A percentile compares a stretch with the other conserved stretches of the same genome.
phyloP scores from a whole-genome alignment of 1,140 invertebrate genomes.

The Panonychus citri region DNA sequence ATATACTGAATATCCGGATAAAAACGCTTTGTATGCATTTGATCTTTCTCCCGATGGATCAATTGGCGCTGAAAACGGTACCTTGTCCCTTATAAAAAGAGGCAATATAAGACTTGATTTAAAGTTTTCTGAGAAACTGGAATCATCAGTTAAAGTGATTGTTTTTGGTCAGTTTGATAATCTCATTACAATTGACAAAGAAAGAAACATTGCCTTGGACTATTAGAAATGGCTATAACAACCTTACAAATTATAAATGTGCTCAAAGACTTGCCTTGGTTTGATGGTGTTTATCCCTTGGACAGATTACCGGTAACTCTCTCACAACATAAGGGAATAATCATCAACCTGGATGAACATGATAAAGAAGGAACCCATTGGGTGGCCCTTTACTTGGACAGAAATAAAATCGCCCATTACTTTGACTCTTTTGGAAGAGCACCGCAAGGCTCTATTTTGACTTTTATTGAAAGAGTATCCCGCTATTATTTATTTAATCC shows the following conservation, averaged over 20 bases:
- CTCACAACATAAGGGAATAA: not conserved
- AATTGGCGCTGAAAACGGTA: not conserved
- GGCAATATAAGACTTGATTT: not conserved
- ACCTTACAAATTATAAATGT: not conserved
- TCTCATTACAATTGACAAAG: not conserved
- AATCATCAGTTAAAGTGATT: not conserved
- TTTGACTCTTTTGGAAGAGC: not conserved
- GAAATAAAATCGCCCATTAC: not conserved
- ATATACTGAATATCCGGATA: not conserved
- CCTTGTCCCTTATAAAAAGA: not conserved
- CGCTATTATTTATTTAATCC: not conserved
- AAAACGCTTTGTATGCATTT: not conserved
- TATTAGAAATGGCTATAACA: not conserved
- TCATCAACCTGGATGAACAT: not conserved
- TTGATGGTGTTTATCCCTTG: not conserved
- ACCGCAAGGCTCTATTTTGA: not conserved
- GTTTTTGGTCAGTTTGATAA: not conserved
- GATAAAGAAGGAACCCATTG: not conserved
- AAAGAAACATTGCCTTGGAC: not conserved
- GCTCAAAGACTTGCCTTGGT: not conserved
- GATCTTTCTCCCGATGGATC: not conserved
- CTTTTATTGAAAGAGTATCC: not conserved
- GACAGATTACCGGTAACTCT: not conserved
- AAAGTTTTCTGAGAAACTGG: not conserved
- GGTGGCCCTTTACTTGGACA: not conserved